Evolutionary conservation across 2,797 vertebrate genomes (phyloP), one percentile per base, ranked within the genome.

Genomic region (Novumbra hubbsi): DNA sequence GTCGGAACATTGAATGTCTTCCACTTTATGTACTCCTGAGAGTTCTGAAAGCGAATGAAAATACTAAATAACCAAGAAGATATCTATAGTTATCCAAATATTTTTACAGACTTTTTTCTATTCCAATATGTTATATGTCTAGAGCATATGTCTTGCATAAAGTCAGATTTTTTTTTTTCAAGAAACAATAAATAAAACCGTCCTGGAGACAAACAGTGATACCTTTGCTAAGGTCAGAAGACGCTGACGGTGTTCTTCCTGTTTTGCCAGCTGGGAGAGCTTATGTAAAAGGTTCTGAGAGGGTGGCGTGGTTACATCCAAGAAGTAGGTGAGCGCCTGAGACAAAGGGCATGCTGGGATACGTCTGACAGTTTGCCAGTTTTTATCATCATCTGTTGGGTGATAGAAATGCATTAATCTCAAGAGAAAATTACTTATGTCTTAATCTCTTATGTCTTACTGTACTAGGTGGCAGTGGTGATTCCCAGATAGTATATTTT

Each of bases 271-370:
- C 80, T 89, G 92, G 21, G 90, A 91, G 73, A 96, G 83, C 0
- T 93, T 94, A 55, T 73, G 90, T 5, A 96, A 93, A 57, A 96
- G 88, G 1, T 91, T 88, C 64, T 94, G 95, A 45, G 93, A 92
- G 4, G 95, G 94, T 0, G 95, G 92, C 0, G 94, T 94, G 34
- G 94, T 95, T 85, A 96, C 88, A 75, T 96, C 95, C 78, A 96
- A 89, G 74, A 95, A 92, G 78, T 93, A 92, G 19, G 89, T 95
- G 80, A 96, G 84, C 32, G 94, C 94, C 79, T 96, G 90, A 0
- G 66, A 72, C 30, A 96, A 88, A 0, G 94, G 91, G 81, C 94
- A 96, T 9, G 92, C 81, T 27, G 94, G 95, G 78, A 95, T 84
- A 71, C 89, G 92, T 72, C 83, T 90, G 82, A 92, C 86, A 7